Percentiles rank a stretch among this genome's conserved stretches.
Conservation (phyloP, 2,797 vertebrate species). For the Falco concolor region DNA sequence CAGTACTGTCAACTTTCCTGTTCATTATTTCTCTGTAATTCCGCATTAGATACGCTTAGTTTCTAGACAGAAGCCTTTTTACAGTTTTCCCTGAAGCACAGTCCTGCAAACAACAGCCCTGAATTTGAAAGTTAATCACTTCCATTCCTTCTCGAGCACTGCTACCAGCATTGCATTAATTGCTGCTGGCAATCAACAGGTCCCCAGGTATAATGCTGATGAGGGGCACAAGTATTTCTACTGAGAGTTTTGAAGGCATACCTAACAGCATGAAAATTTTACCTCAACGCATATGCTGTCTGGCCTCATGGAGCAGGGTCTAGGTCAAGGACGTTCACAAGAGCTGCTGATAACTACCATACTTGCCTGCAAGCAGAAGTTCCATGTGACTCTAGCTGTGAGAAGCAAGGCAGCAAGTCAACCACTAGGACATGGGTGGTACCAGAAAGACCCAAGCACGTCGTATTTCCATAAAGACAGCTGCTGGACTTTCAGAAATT, state of each 20-base stretch:
- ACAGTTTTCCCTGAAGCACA: neutral
- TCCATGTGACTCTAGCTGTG: neutral
- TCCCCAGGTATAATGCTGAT: neutral
- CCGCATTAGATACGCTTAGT: neutral
- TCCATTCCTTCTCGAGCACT: neutral
- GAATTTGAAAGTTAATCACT: conserved; percentile 32
- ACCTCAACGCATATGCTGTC: neutral
- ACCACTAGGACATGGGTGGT: neutral
- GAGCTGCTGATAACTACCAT: neutral
- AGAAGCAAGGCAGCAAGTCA: neutral
- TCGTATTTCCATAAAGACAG: neutral
- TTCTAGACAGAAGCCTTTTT: conserved; percentile 30
- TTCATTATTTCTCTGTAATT: neutral
- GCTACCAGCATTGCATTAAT: neutral
- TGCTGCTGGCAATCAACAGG: neutral
- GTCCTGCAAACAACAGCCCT: neutral
- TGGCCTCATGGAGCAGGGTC: neutral
- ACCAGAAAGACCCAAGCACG: neutral
- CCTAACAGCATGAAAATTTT: neutral
- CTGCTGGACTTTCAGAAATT: neutral
- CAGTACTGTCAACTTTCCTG: neutral
- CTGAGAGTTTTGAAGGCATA: neutral
- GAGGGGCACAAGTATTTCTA: neutral
- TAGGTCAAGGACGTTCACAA: neutral
- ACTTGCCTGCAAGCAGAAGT: neutral